phyloP scores from a whole-genome alignment of 2,797 vertebrate genomes.

The Knipowitschia caucasica region DNA sequence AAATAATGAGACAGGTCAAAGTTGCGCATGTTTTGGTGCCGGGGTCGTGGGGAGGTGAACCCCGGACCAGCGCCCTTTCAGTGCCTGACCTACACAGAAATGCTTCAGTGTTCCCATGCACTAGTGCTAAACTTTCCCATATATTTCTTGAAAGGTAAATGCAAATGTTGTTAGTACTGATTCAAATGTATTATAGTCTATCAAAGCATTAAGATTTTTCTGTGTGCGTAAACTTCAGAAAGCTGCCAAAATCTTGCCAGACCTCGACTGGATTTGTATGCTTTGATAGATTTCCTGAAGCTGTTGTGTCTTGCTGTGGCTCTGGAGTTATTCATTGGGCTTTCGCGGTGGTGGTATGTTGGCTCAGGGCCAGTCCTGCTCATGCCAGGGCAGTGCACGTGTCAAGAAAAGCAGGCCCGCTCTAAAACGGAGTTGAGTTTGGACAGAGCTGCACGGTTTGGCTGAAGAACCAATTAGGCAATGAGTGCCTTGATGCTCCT shows the following conservation, averaged over 20 bases:
- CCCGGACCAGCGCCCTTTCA: conserved; percentile 29
- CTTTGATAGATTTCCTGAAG: conserved; percentile 57
- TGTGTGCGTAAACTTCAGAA: not conserved
- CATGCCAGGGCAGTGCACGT: conserved; percentile 69
- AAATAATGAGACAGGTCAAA: conserved; percentile 78
- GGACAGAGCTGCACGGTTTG: conserved; percentile 42
- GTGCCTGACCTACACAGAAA: conserved; percentile 42
- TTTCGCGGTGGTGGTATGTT: conserved; percentile 69
- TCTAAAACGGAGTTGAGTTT: conserved; percentile 50
- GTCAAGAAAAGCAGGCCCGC: conserved; percentile 59
- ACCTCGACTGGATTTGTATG: conserved; percentile 41
- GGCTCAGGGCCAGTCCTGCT: conserved; percentile 50
- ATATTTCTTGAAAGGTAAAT: not conserved
- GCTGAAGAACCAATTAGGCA: conserved; percentile 54
- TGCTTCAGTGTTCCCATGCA: conserved; percentile 49
- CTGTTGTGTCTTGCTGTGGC: conserved; percentile 60
- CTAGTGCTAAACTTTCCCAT: conserved; percentile 31
- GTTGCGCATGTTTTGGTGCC: conserved; percentile 67
- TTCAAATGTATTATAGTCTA: not conserved
- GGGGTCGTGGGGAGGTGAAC: conserved; percentile 66
- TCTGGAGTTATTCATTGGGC: conserved; percentile 59
- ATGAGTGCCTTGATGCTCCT: conserved; percentile 29
- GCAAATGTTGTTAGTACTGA: not conserved
- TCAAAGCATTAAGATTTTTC: not conserved
- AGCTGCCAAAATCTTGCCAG: conserved; percentile 14